Conservation (phyloP, 2,113 vertebrate genomes). For the Gallinago undulata region DNA sequence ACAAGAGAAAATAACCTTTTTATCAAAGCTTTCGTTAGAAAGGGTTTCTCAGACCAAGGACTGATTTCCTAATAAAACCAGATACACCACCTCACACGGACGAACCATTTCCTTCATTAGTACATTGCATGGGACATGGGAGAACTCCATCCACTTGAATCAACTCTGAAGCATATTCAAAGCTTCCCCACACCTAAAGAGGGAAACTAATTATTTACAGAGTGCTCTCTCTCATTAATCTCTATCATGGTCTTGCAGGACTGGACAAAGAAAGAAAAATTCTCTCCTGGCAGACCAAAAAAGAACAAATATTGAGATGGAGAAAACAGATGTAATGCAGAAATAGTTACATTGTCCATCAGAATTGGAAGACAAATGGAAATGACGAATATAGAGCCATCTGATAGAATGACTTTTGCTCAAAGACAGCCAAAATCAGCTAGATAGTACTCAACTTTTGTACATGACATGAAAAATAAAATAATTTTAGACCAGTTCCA, state of each 20-base stretch:
- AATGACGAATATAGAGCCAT: background rate
- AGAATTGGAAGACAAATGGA: background rate
- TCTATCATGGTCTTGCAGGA: background rate
- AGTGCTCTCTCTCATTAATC: background rate
- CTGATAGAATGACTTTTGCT: background rate
- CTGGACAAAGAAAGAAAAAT: background rate
- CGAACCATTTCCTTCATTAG: background rate
- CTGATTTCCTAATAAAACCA: background rate
- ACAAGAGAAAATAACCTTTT: background rate
- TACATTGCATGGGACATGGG: rapidly evolving
- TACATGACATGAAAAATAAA: background rate
- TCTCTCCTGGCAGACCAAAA: background rate
- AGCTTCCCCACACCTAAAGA: background rate
- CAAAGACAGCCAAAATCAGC: background rate
- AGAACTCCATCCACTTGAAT: background rate
- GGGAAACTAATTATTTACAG: background rate
- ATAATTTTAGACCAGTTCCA: background rate
- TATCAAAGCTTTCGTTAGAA: background rate
- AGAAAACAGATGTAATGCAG: background rate
- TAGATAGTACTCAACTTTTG: background rate
- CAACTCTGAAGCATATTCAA: background rate
- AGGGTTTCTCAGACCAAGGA: background rate
- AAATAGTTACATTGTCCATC: background rate
- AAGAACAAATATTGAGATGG: background rate
- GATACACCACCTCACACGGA: background rate